Evolutionary conservation across 2,888 invertebrate genomes (phyloP).

Genomic region (Archaeoteleia sp.): DNA sequence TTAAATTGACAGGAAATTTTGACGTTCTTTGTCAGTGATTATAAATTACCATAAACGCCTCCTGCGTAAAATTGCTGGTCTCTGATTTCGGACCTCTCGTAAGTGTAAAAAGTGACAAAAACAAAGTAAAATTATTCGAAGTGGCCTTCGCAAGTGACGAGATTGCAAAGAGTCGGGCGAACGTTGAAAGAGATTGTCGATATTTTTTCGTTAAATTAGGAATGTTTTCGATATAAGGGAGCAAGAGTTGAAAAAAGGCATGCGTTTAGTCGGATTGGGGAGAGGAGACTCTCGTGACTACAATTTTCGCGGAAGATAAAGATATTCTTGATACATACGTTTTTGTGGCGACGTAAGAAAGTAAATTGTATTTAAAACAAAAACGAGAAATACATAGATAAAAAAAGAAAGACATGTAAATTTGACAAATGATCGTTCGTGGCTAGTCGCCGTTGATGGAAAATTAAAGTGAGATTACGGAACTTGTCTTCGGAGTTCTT

Average conservation of each 20-base stretch:
- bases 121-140: conserved; percentile 69
- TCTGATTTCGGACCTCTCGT: conserved; percentile 61
- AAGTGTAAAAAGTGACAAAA: conserved; percentile 63
- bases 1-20: conserved; percentile 15
- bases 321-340: conserved; percentile 74
- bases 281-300: conserved; percentile 33
- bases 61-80: conserved; percentile 53
- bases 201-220: conserved; percentile 58
- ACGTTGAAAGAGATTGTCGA: conserved; percentile 66
- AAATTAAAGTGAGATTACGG: conserved; percentile 61
- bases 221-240: conserved; percentile 46
- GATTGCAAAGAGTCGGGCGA: conserved; percentile 55
- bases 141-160: conserved; percentile 72
- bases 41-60: conserved; percentile 52
- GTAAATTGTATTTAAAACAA: conserved; percentile 52
- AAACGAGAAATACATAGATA: conserved; percentile 43
- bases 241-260: conserved; percentile 39
- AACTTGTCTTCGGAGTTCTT: conserved; percentile 65
- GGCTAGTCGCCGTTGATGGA: conserved; percentile 55
- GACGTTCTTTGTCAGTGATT: conserved; percentile 52
- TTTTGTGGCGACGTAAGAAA: conserved; percentile 68
- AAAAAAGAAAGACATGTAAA: conserved; percentile 51
- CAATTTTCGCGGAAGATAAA: conserved; percentile 57
- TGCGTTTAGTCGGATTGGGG: conserved; percentile 45
- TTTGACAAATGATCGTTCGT: conserved; percentile 53